These are phyloP conservation scores for Amniataba percoides DNA, from an alignment of 2,797 vertebrate genomes.

Conservation along the genomic window DNA sequence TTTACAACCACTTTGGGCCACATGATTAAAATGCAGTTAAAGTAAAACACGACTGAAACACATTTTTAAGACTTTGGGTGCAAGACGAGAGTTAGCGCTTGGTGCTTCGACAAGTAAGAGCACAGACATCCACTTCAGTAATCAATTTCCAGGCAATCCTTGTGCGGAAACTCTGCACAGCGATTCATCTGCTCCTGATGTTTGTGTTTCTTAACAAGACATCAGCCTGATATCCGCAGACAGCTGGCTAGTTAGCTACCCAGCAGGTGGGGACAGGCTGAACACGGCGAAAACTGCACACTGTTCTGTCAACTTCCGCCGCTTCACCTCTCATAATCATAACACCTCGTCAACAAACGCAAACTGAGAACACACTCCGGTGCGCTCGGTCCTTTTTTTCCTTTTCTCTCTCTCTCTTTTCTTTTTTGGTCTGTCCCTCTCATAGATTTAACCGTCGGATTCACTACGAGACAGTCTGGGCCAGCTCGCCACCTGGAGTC, in stretches of 20 bases:
- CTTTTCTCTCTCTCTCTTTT: background rate
- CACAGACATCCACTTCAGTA: slow-evolving; percentile 2
- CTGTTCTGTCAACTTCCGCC: slow-evolving; percentile 13
- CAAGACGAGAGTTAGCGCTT: background rate
- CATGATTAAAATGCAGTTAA: background rate
- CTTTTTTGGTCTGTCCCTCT: background rate
- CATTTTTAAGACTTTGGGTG: background rate
- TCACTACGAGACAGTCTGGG: background rate
- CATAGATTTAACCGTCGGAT: background rate
- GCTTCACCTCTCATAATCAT: slow-evolving; percentile 11
- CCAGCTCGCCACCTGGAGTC: background rate
- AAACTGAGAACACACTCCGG: background rate
- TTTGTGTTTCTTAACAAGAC: slow-evolving; percentile 31
- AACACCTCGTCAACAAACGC: slow-evolving; percentile 18
- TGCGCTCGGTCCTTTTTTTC: background rate
- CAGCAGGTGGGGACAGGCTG: slow-evolving; percentile 38
- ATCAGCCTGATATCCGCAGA: slow-evolving; percentile 27
- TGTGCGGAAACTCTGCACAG: background rate
- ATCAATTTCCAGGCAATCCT: background rate
- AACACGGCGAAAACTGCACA: slow-evolving; percentile 6
- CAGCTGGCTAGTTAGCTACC: slow-evolving; percentile 33
- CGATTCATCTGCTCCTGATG: slow-evolving; percentile 19
- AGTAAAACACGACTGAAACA: no score
- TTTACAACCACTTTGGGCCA: background rate
- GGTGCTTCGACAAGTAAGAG: background rate